Evolutionary conservation across 37 sponge, comb jelly and placozoan species (phyloP).

Genomic region (Petrosia ficiformis): DNA sequence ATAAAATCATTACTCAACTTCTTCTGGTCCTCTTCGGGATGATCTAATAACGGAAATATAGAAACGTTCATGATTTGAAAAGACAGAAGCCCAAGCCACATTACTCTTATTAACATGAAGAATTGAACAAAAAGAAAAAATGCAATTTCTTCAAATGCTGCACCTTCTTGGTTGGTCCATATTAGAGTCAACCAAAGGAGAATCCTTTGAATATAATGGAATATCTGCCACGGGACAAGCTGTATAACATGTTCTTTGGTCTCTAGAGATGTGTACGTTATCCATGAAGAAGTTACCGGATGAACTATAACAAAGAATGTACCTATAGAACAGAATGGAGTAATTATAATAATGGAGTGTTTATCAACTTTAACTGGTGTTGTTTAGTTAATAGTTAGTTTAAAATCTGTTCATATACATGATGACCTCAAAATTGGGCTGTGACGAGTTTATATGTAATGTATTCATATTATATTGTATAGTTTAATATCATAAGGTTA

Average conservation of each 20-base stretch:
- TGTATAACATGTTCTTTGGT: background rate
- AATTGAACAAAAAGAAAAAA: background rate
- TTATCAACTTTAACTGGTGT: no score
- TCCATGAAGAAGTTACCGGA: background rate
- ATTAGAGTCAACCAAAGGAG: background rate
- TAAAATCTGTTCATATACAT: no score
- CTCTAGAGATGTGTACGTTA: background rate
- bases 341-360: background rate
- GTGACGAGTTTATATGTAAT: no score
- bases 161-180: background rate
- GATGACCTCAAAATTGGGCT: no score
- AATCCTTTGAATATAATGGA: background rate
- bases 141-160: background rate
- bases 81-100: background rate
- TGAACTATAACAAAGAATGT: background rate
- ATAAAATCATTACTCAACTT: background rate
- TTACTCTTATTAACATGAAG: background rate
- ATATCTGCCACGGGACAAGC: background rate
- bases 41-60: no score
- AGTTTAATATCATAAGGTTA: no score
- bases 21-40: no score
- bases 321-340: background rate
- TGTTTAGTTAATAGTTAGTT: no score
- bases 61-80: background rate
- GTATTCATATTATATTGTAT: no score